These are phyloP conservation scores for Sylvilagus bachmani DNA, from an alignment of 2,113 vertebrate species.

Conservation along the genomic window DNA sequence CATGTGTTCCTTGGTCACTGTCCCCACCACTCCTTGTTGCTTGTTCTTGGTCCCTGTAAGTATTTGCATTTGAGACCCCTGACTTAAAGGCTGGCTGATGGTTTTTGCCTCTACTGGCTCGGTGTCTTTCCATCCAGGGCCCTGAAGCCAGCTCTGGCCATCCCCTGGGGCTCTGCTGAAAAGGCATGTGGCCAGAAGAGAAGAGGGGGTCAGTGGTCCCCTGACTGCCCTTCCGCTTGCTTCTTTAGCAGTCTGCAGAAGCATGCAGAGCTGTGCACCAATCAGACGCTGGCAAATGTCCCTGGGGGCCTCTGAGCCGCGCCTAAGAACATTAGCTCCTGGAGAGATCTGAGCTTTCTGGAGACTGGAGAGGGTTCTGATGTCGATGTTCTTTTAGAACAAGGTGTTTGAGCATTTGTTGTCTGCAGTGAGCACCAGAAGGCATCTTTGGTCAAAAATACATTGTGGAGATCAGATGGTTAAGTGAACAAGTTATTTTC, in stretches of 20 bases:
- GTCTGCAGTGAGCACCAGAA: slow-evolving; percentile 5
- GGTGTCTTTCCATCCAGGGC: background rate
- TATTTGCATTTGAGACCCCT: background rate
- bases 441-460: slow-evolving; percentile 65
- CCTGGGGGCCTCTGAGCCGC: background rate
- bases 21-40: background rate
- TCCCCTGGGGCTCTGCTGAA: background rate
- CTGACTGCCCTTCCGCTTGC: background rate
- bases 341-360: slow-evolving; percentile 54
- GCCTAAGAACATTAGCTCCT: slow-evolving; percentile 24
- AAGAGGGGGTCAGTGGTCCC: background rate
- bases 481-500: slow-evolving; percentile 55
- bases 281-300: background rate
- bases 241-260: background rate
- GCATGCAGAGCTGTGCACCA: background rate
- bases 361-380: background rate
- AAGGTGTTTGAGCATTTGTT: slow-evolving; percentile 23
- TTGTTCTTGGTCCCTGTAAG: background rate
- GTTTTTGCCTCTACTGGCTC: background rate
- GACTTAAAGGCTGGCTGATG: background rate
- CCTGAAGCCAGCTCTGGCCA: background rate
- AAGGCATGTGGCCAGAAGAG: background rate
- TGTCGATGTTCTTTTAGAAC: slow-evolving; percentile 43
- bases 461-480: background rate
- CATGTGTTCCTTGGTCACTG: background rate